Conservation (phyloP, 2,797 vertebrate species). For the Neomorphus geoffroyi region DNA sequence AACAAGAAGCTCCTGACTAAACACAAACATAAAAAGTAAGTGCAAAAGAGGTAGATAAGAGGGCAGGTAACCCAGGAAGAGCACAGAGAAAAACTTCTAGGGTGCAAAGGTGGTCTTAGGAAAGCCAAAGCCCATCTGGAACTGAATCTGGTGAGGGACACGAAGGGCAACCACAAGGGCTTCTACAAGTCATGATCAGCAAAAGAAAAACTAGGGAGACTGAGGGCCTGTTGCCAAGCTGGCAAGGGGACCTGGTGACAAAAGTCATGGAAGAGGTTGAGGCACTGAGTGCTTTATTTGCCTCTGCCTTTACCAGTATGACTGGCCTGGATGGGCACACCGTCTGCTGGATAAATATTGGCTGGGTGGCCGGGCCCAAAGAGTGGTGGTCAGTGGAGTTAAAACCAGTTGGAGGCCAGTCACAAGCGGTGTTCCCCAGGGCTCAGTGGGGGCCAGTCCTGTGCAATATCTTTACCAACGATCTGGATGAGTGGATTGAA, state of each 20-base stretch:
- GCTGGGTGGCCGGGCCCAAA: no score
- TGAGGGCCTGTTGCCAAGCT: not conserved
- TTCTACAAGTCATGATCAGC: not conserved
- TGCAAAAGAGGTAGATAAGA: not conserved
- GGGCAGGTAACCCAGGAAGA: not conserved
- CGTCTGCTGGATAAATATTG: no score
- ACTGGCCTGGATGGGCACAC: not conserved
- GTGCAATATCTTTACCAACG: no score
- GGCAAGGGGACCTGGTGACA: not conserved
- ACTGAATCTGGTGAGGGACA: not conserved
- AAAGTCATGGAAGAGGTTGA: not conserved
- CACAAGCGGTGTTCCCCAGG: no score
- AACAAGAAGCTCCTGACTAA: not conserved
- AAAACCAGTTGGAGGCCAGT: no score
- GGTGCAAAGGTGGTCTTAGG: not conserved
- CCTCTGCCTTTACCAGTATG: not conserved
- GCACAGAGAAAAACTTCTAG: not conserved
- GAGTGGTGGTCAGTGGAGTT: no score
- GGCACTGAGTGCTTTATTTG: not conserved
- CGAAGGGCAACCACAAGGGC: not conserved
- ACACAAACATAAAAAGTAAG: not conserved
- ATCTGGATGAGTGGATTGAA: no score
- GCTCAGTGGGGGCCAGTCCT: no score
- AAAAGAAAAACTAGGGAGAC: not conserved
- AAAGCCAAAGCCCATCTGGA: not conserved